These are phyloP conservation scores for Patella ulyssiponensis DNA, from an alignment of 2,888 invertebrate genomes.

Conservation along the genomic window DNA sequence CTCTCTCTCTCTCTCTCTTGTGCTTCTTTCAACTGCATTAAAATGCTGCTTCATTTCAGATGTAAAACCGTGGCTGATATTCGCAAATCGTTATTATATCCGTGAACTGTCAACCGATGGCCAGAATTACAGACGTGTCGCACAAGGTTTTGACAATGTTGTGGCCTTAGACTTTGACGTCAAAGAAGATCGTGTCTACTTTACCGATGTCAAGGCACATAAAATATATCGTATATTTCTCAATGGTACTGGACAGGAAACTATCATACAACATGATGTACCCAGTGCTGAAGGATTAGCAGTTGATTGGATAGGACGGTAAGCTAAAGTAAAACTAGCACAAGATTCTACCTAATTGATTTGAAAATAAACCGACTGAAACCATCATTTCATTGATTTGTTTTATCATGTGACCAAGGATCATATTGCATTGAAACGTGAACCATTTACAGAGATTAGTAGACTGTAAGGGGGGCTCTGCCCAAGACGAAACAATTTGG, in stretches of 20 bases:
- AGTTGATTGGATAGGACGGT: constrained; percentile 80
- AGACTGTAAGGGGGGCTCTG: too few relatives aligned
- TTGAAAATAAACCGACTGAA: too few relatives aligned
- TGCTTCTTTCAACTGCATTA: not conserved
- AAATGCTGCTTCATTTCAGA: constrained; percentile 42
- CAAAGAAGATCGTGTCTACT: constrained; percentile 58
- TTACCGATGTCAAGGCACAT: constrained; percentile 58
- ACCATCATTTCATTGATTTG: too few relatives aligned
- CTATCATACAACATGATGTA: constrained; percentile 57
- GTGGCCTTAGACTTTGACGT: constrained; percentile 75
- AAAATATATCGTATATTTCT: constrained; percentile 63
- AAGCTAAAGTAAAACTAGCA: not conserved
- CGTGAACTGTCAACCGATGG: constrained; percentile 95
- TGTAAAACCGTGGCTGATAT: constrained; percentile 70
- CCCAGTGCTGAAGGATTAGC: constrained; percentile 64
- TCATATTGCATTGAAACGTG: too few relatives aligned
- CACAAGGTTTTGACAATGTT: constrained; percentile 95
- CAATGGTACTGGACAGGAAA: constrained; percentile 69
- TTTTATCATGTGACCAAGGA: too few relatives aligned
- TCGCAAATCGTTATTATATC: constrained; percentile 95
- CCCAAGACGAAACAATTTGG: too few relatives aligned
- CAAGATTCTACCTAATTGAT: too few relatives aligned
- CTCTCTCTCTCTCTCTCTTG: not conserved
- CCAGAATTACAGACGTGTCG: constrained; percentile 83
- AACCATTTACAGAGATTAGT: too few relatives aligned